Percentiles rank a stretch among this genome's conserved stretches.
These are phyloP conservation scores for Pipra filicauda DNA, from an alignment of 2,113 vertebrate genomes.

Conservation along the genomic window DNA sequence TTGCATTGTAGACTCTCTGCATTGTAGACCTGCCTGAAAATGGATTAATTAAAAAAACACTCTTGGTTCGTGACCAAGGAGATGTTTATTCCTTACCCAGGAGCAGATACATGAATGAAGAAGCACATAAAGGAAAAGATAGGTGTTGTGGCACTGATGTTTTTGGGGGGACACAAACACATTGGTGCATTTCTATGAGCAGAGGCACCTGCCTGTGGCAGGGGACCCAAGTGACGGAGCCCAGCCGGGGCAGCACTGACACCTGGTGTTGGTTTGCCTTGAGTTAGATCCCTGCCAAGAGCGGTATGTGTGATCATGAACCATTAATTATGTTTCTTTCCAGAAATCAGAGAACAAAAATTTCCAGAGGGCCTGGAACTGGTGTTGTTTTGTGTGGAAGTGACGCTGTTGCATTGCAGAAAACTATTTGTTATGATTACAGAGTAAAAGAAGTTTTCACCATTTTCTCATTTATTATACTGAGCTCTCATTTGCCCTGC, in stretches of 20 bases:
- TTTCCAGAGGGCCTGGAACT: neutral
- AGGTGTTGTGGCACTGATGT: fast-evolving
- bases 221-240: fast-evolving
- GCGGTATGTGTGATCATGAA: fast-evolving
- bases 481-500: neutral
- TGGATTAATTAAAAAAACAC: neutral
- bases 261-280: fast-evolving
- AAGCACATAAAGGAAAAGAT: neutral
- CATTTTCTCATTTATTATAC: neutral
- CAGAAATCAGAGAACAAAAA: neutral
- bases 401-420: neutral
- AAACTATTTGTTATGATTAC: neutral
- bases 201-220: neutral
- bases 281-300: fast-evolving
- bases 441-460: neutral
- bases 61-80: neutral
- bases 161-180: neutral
- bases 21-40: neutral
- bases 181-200: fast-evolving
- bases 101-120: neutral
- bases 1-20: neutral
- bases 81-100: neutral
- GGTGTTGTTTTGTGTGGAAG: neutral
- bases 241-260: neutral
- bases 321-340: neutral